These are phyloP conservation scores for Antedon mediterranea DNA, from an alignment of 53 echinoderm and acorn worm genomes.

Conservation along the genomic window DNA sequence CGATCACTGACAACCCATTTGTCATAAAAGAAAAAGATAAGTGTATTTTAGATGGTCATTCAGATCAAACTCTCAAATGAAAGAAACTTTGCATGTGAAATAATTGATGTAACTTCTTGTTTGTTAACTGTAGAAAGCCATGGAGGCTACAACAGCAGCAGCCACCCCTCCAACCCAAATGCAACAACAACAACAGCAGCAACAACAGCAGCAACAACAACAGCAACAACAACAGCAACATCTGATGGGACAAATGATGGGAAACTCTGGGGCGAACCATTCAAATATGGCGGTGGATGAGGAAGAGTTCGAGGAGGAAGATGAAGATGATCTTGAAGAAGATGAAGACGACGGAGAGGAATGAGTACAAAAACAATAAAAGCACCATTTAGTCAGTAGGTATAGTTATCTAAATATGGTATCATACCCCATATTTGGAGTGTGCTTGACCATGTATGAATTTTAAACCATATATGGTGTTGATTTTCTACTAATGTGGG, in stretches of 20 bases:
- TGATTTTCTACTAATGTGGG: neutral
- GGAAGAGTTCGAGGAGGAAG: slow-evolving; percentile 24
- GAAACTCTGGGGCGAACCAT: neutral
- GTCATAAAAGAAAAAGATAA: too few species aligned
- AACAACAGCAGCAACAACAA: neutral
- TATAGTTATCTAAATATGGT: neutral
- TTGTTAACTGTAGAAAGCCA: neutral
- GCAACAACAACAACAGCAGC: neutral
- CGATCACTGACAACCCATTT: too few species aligned
- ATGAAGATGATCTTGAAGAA: slow-evolving; percentile 35
- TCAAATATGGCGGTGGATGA: neutral
- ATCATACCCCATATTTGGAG: neutral
- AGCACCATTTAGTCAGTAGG: neutral
- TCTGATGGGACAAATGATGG: neutral
- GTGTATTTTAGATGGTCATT: too few species aligned
- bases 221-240: neutral
- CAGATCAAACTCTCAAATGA: too few species aligned
- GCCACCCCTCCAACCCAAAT: neutral
- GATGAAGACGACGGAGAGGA: slow-evolving; percentile 16
- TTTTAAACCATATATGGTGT: neutral
- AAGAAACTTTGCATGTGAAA: too few species aligned
- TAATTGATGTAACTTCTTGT: too few species aligned
- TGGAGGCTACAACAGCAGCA: neutral
- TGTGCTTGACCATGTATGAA: neutral
- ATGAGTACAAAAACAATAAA: neutral